Evolutionary conservation across 2,113 vertebrate genomes (phyloP), one percentile per base, ranked within the genome.

Genomic region (Piprites chloris): DNA sequence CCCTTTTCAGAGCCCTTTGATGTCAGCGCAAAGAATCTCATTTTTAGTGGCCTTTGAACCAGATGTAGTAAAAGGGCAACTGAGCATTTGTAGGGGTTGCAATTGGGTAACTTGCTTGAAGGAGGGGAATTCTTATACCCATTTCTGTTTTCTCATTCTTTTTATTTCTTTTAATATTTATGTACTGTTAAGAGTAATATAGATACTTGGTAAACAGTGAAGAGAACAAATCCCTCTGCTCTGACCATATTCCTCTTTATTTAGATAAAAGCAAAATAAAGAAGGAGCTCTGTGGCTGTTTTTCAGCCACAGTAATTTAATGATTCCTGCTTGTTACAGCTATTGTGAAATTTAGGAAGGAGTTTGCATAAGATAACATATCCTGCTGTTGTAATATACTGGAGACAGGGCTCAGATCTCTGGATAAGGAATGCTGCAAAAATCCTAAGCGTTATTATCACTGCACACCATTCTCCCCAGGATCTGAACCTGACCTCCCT

Each of bases 341-440:
- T 96, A 59, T 97, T 97, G 95, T 96, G 96, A 96, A 97, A 97
- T 96, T 96, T 96, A 93, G 85, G 93, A 97, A 96, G 96, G 92
- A 91, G 95, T 96, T 97, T 96, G 95, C 93, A 88, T 86, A 96
- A 97, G 93, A 96, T 96, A 97, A 92, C 96, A 28, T 84, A 96
- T 71, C 93, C 95, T 95, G 86, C 93, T 97, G 95, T 94, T 93
- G 94, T 95, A 94, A 96, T 58, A 62, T 89, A 85, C 83, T 95
- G 90, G 92, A 97, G 96, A 94, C 95, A 94, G 76, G 35, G 84
- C 92, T 92, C 86, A 87, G 93, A 90, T 94, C 79, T 69, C 61
- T 90, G 96, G 96, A 93, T 96, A 96, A 96, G 90, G 74, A 92
- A 75, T 56, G 61, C 93, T 79, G 77, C 80, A 90, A 53, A 95